phyloP scores from a whole-genome alignment of 2,888 invertebrate genomes.

The Drosophila pseudotalamancana region DNA sequence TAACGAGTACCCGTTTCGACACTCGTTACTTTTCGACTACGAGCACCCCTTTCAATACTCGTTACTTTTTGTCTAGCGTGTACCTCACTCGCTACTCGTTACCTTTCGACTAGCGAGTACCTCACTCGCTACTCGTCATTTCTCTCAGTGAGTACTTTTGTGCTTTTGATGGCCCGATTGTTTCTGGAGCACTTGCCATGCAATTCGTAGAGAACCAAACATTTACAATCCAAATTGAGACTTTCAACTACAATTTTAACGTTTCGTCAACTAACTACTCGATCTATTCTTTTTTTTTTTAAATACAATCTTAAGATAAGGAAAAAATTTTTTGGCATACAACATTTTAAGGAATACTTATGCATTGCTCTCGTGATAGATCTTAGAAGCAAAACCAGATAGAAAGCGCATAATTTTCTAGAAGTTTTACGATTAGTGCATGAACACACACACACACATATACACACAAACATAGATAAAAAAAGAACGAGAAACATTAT shows the following conservation, averaged over 20 bases:
- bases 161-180: background rate
- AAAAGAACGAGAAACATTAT: constrained; percentile 1
- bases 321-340: constrained; percentile 13
- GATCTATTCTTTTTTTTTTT: constrained; percentile 7
- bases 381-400: constrained; percentile 21
- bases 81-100: background rate
- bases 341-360: constrained; percentile 23
- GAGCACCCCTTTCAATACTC: background rate
- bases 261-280: constrained; percentile 10
- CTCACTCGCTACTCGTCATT: background rate
- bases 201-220: constrained; percentile 17
- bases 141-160: background rate
- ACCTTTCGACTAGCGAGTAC: background rate
- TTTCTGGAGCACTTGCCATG: background rate
- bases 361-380: constrained; percentile 52
- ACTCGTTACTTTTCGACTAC: background rate
- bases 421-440: constrained; percentile 44
- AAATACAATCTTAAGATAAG: constrained; percentile 15
- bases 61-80: background rate
- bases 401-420: constrained; percentile 51
- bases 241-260: constrained; percentile 44
- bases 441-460: constrained; percentile 17
- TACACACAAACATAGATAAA: background rate
- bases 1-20: background rate
- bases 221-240: constrained; percentile 59